Conservation (phyloP, 2,888 invertebrate species). For the Myopa tessellatipennis region DNA sequence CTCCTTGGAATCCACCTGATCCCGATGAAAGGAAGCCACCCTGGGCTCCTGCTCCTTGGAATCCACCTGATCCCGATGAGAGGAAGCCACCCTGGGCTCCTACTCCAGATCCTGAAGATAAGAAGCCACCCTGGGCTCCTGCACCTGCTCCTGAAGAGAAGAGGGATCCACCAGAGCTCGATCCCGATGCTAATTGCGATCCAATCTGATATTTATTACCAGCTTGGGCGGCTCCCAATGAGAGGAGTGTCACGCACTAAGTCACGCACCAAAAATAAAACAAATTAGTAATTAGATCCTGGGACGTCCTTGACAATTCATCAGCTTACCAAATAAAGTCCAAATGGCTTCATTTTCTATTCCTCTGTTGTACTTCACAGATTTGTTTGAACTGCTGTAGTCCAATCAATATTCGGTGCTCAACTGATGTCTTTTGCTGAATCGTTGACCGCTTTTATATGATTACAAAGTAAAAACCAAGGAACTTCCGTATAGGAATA, state of each 20-base stretch:
- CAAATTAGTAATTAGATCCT: background rate
- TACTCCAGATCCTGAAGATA: background rate
- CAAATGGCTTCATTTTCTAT: slow-evolving; percentile 55
- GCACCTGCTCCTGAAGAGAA: background rate
- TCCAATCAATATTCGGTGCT: background rate
- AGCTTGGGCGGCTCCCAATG: slow-evolving; percentile 51
- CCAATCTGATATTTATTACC: too few species aligned
- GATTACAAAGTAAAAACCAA: too few species aligned
- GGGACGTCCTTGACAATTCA: background rate
- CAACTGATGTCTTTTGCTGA: slow-evolving; percentile 41
- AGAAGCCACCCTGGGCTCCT: too few species aligned
- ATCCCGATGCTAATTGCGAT: too few species aligned
- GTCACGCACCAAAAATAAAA: slow-evolving; percentile 6
- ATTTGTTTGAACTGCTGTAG: background rate
- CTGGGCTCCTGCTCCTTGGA: slow-evolving; percentile 22
- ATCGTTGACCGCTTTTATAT: slow-evolving; percentile 43
- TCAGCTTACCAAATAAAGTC: slow-evolving; percentile 56
- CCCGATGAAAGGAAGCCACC: background rate
- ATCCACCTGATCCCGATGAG: background rate
- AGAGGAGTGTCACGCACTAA: slow-evolving; percentile 53
- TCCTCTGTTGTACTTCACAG: background rate
- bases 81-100: slow-evolving; percentile 25
- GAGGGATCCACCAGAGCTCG: slow-evolving; percentile 12
- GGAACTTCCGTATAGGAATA: too few species aligned
- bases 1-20: too few species aligned